phyloP scores from a whole-genome alignment of 2,113 vertebrate species.

The Asarcornis scutulata region DNA sequence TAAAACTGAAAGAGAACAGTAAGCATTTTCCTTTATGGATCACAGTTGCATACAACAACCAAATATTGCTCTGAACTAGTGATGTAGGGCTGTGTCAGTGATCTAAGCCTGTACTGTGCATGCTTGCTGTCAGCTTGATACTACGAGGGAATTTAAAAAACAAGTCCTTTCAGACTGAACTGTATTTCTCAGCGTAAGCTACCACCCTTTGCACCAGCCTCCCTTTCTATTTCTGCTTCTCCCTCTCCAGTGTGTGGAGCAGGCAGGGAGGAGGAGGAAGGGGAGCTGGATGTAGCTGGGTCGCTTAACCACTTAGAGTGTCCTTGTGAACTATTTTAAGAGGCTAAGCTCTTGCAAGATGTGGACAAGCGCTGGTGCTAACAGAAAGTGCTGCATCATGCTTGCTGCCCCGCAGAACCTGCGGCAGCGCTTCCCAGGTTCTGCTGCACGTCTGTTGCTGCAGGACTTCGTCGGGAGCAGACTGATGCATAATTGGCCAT shows the following conservation, averaged over 20 bases:
- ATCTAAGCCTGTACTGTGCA: background rate
- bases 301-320: background rate
- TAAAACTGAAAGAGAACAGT: too few species aligned
- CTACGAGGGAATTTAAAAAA: background rate
- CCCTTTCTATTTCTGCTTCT: background rate
- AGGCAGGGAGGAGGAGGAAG: background rate
- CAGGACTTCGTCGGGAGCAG: background rate
- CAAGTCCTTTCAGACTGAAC: background rate
- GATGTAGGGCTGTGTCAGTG: background rate
- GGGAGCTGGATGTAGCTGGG: background rate
- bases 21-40: background rate
- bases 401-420: background rate
- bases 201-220: background rate
- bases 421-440: background rate
- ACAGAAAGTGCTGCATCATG: background rate
- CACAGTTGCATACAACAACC: background rate
- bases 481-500: background rate
- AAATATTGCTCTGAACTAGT: background rate
- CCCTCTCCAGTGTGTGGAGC: rapidly evolving
- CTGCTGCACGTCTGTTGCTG: background rate
- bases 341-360: background rate
- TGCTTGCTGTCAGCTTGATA: background rate
- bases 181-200: background rate
- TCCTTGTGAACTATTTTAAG: background rate
- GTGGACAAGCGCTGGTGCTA: background rate